Evolutionary conservation across 2,113 vertebrate genomes (phyloP).

Genomic region (Leptobrachium leishanense): DNA sequence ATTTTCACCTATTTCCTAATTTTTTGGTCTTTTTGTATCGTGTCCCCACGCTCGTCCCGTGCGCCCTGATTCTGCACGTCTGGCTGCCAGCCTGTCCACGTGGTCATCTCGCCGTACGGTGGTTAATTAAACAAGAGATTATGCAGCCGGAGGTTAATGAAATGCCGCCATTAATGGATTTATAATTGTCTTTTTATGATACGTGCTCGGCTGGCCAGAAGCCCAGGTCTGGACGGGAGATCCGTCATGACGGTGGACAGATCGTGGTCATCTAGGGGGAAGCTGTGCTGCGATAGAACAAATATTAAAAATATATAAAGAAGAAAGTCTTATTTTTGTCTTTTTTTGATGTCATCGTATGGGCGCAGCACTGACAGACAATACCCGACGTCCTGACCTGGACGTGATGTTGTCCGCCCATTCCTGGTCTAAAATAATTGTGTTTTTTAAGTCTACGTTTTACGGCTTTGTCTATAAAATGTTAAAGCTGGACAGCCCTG

Average conservation of each 20-base stretch:
- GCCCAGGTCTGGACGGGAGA: conserved; percentile 8
- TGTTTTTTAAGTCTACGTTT: too few relatives aligned
- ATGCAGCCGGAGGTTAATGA: conserved; percentile 36
- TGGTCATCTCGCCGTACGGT: not conserved
- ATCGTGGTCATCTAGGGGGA: not conserved
- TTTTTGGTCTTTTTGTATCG: too few relatives aligned
- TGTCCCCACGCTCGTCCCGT: too few relatives aligned
- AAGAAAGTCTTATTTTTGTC: not conserved
- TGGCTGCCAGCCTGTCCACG: not conserved
- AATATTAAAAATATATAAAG: not conserved
- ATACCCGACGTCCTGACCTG: too few relatives aligned
- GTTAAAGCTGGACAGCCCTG: too few relatives aligned
- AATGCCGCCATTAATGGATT: conserved; percentile 40
- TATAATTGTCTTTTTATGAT: conserved; percentile 41
- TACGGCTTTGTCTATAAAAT: too few relatives aligned
- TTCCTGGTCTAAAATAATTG: too few relatives aligned
- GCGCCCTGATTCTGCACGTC: not conserved
- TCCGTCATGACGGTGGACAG: not conserved
- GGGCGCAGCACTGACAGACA: too few relatives aligned
- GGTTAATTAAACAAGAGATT: conserved; percentile 37
- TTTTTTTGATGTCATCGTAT: not conserved
- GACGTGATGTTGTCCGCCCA: too few relatives aligned
- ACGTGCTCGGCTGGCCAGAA: not conserved
- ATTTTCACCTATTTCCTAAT: too few relatives aligned
- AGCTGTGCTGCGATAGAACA: not conserved